Evolutionary conservation across 1,140 invertebrate species (phyloP), one percentile per base, ranked within the genome.

Genomic region (Heliconius congener): DNA sequence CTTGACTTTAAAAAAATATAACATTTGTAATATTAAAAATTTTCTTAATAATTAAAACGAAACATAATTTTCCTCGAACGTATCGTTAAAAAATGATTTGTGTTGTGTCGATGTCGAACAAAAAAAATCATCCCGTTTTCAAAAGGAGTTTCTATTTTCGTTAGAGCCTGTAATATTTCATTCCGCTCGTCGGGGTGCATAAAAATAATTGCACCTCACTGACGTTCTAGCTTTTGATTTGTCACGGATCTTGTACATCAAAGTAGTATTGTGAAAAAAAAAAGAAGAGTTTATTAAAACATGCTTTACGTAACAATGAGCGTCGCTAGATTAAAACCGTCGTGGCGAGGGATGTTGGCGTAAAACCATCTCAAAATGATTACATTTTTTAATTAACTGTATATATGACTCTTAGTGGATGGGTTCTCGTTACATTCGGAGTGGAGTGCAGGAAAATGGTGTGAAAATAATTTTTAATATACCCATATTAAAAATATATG

Each of bases 171-270:
- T 79, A 71, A 39, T 76, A 34, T 80, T 74, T 76, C 78, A 80
- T 76, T 76, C 72, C 37, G 37, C 16, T 80, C 78, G 73, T 73
- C 39, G 23, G 34, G 60, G 78, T 71, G 78, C 73, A 72, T 72
- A 80, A 74, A 80, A 80, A 73, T 80, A 77, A 76, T 77, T 80
- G 79, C 73, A 73, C 71, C 71, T 73, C 55, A 46, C 52, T 55
- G 77, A 60, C 76, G 5, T 73, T 71, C 30, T 77, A 71, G 46
- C 70, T 77, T 77, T 77, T 77, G 70, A 77, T 71, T 77, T 77
- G 66, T 77, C 46, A 76, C 37, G 9, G 57, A 76, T 57, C 76
- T 77, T 72, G 37, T 34, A 72, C 70, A 72, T 77, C 76, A 77
- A 77, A 77, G 76, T 72, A 9, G 19, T 72, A 72, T 76, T 76